Base-by-base conservation (phyloP, 2,113 vertebrate genomes). In the Synodontis membranacea region DNA sequence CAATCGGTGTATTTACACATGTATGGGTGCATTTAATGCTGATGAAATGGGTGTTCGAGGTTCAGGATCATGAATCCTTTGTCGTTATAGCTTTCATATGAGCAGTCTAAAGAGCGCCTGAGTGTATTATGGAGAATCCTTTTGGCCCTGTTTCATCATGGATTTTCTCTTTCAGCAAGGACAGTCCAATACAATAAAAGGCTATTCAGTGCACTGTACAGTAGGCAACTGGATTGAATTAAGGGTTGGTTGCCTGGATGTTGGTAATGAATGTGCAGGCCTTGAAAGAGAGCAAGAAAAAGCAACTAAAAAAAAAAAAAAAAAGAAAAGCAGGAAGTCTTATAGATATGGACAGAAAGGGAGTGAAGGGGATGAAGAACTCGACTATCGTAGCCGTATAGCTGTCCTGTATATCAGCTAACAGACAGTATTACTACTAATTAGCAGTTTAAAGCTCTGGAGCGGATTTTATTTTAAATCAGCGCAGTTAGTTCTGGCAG, bases 391-490 rank as follows among this genome's bases (percentile, higher is more conserved):
- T 21, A 46, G 44, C 60, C 28, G 12, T 82, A 48, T 50, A 48
- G 46, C 60, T 50, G 42, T 66, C n/a, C 0, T 66, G n/a, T 66
- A 48, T 48, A 50, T 62, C 42, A 19, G 31, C 4, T 46, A 62
- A 28, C 58, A 39, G 80, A 66, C 34, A 39, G 21, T 54, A 60
- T 31, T 70, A 39, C 64, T 70, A 28, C 46, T 83, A 83, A 70
- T 83, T 83, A 50, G n/a, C 60, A 14, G 50, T 50, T 48, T 64
- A 68, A 37, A 56, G 60, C 23, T 70, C 5, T 54, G 28, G 84
- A 46, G 52, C 72, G 62, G 84, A 44, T 80, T 68, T 70, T 85
- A 66, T 62, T 80, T 86, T 3, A 66, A 86, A 39, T 80, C 62
- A 50, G 66, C 70, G 21, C 17, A 66, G 62, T 66, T 58, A 64